These are phyloP conservation scores for Oncorhynchus gorbuscha DNA, from an alignment of 2,113 vertebrate genomes.

Conservation along the genomic window DNA sequence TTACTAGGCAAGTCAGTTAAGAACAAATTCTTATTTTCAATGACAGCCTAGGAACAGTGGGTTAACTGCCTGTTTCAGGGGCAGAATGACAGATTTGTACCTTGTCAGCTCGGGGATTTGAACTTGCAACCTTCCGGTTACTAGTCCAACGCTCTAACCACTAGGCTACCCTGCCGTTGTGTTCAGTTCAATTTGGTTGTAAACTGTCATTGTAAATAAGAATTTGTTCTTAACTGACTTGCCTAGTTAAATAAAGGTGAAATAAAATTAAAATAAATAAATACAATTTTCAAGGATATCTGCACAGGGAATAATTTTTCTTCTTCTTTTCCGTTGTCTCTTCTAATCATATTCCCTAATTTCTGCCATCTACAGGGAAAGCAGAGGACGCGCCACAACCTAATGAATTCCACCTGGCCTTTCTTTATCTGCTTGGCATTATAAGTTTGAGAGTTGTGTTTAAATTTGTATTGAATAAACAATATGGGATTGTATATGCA, in stretches of 20 bases:
- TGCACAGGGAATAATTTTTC: slow-evolving; percentile 28
- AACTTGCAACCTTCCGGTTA: too few relatives aligned
- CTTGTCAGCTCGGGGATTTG: too few relatives aligned
- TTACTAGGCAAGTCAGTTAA: too few relatives aligned
- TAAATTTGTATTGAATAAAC: slow-evolving; percentile 86
- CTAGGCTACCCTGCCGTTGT: not conserved
- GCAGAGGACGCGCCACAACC: slow-evolving; percentile 11
- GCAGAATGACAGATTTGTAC: too few relatives aligned
- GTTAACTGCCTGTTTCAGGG: too few relatives aligned
- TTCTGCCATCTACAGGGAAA: not conserved
- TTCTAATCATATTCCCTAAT: not conserved
- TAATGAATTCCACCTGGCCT: slow-evolving; percentile 63
- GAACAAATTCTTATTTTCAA: too few relatives aligned
- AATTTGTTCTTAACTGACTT: too few relatives aligned
- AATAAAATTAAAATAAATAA: too few relatives aligned
- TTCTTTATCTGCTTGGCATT: slow-evolving; percentile 62
- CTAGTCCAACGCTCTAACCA: too few relatives aligned
- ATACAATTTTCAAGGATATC: not conserved
- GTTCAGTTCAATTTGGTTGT: not conserved
- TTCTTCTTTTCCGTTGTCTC: not conserved
- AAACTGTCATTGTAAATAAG: too few relatives aligned
- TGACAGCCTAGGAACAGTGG: too few relatives aligned
- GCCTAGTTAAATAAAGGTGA: too few relatives aligned
- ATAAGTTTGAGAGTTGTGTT: slow-evolving; percentile 72
- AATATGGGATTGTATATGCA: slow-evolving; percentile 75